Evolutionary conservation across 1,140 invertebrate species (phyloP), one percentile per base, ranked within the genome.

Genomic region (Drosophila nannoptera): DNA sequence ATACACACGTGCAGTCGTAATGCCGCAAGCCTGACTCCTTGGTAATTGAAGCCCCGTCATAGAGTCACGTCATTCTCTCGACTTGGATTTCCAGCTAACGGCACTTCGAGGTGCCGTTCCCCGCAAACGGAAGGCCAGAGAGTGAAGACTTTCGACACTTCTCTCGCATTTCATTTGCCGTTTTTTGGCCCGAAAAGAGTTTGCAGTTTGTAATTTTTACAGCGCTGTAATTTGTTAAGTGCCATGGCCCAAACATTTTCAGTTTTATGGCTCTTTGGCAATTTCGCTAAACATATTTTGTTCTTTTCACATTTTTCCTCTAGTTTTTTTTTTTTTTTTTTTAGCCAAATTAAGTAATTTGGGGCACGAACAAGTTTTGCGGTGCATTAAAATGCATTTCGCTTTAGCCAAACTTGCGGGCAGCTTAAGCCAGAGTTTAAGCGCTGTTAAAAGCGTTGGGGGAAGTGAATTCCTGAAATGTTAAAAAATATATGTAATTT

Each of bases 151-250:
- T 42, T 53, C 33, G 8, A 22, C 36, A 5, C 7, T 22, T 50
- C 32, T 31, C 49, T 67, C 38, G 75, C 53, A 78, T 70, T 74
- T 64, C 75, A 78, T 70, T 78, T 71, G 58, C 22, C 22, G 22
- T 22, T 50, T 71, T 71, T 66, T 71, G 62, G 59, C 65, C 42
- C 22, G 22, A 45, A 59, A 46, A 59, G 78, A 80, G 76, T 86
- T 77, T 76, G 63, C 81, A 83, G 80, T 74, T 83, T 80, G 80
- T 84, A 86, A 83, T 83, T 83, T 83, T 76, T 80, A 80, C 80
- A 70, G 80, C 60, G 48, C 49, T 84, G 76, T 75, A 84, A 83
- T 83, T 83, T 84, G 80, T 84, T 67, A 84, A 86, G 76, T 84
- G 77, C 76, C 67, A 70, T 46, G 42, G 38, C 16, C 40, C 49